Conservation (phyloP, 2,797 vertebrate genomes). For the Orestias chungarensis region DNA sequence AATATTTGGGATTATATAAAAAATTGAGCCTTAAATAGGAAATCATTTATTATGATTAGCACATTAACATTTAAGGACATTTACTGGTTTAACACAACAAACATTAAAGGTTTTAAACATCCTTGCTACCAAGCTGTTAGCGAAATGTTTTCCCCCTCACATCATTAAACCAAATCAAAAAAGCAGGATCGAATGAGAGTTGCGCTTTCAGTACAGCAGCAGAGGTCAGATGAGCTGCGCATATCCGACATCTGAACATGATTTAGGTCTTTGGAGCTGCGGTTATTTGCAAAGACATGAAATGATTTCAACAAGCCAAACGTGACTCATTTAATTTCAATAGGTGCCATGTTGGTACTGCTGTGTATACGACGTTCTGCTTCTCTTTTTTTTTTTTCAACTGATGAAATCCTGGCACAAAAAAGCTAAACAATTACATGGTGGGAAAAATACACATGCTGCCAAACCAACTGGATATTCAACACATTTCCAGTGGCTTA, state of each 20-base stretch:
- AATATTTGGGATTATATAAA: too few relatives aligned
- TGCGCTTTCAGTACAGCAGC: not conserved
- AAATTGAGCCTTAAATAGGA: too few relatives aligned
- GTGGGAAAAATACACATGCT: slow-evolving; percentile 36
- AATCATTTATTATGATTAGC: too few relatives aligned
- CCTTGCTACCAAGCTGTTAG: too few relatives aligned
- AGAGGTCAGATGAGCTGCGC: not conserved
- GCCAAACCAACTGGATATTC: slow-evolving; percentile 45
- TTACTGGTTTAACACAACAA: too few relatives aligned
- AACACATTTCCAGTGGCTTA: slow-evolving; percentile 60
- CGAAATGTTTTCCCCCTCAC: too few relatives aligned
- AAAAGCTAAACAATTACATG: not conserved
- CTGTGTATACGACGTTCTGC: not conserved
- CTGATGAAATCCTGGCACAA: slow-evolving; percentile 16
- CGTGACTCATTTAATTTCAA: slow-evolving; percentile 12
- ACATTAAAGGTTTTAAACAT: too few relatives aligned
- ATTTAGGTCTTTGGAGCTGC: not conserved
- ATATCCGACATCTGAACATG: not conserved
- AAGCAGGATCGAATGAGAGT: too few relatives aligned
- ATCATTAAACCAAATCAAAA: too few relatives aligned
- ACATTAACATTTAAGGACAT: too few relatives aligned
- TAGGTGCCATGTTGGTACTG: not conserved
- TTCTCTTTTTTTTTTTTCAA: slow-evolving; percentile 5
- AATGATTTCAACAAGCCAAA: slow-evolving; percentile 6
- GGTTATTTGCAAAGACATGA: slow-evolving; percentile 1